phyloP scores from a whole-genome alignment of 1,140 invertebrate genomes.

The Asbolus verrucosus region DNA sequence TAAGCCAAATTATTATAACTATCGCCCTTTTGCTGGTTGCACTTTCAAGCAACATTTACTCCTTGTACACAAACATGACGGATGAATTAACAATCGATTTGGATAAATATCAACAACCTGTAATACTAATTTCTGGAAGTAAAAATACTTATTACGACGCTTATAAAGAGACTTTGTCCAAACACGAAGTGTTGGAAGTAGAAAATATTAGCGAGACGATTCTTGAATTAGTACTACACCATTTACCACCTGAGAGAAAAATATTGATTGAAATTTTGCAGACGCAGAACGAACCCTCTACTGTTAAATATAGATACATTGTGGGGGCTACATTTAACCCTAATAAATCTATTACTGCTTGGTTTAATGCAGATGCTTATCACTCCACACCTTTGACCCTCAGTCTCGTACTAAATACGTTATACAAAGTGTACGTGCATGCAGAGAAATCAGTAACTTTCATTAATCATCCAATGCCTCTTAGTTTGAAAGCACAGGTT shows the following conservation, averaged over 20 bases:
- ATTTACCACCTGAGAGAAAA: neutral
- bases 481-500: no score
- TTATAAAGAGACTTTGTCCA: neutral
- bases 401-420: slow-evolving; percentile 47
- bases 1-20: slow-evolving; percentile 71
- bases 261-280: slow-evolving; percentile 21
- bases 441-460: no score
- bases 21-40: slow-evolving; percentile 71
- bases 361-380: slow-evolving; percentile 75
- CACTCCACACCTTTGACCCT: slow-evolving; percentile 69
- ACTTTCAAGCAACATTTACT: slow-evolving; percentile 60
- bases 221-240: neutral
- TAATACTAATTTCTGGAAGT: slow-evolving; percentile 58
- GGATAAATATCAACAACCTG: slow-evolving; percentile 56
- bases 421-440: no score
- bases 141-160: neutral
- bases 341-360: slow-evolving; percentile 65
- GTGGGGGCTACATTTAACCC: neutral
- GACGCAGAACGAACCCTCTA: slow-evolving; percentile 43
- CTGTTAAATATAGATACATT: slow-evolving; percentile 52
- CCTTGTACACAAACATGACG: slow-evolving; percentile 64
- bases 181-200: neutral
- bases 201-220: neutral
- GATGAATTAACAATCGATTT: slow-evolving; percentile 63
- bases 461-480: no score